Evolutionary conservation across 2,113 vertebrate genomes (phyloP), one percentile per base, ranked within the genome.

Genomic region (Argyrosomus japonicus): DNA sequence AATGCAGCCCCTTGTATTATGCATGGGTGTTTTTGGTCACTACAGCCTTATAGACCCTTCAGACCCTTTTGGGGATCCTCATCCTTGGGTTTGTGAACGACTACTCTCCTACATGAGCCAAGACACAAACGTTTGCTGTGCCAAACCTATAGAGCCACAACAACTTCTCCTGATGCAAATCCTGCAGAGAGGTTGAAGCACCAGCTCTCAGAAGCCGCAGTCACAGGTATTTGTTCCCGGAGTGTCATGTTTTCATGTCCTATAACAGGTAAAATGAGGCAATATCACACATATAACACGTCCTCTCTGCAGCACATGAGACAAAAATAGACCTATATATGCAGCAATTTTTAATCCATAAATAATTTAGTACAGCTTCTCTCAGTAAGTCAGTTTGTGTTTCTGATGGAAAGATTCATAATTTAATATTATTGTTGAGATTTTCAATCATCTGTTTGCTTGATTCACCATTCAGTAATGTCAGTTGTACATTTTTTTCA

Each of bases 291-390:
- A 14, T 25, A 57, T 40, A 40, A 40, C 21, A 8, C 43, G 13
- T 58, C 48, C 18, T 64, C 32, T 64, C 45, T n/a, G 64, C 23
- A 13, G 2, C 21, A 48, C 10, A 32, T 15, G 6, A 48, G 60
- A 27, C 56, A 32, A 48, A 77, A 76, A 61, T 65, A 79, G 51
- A 40, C 23, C 68, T 29, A 81, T 50, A 87, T 67, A 79, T 62
- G 56, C 54, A 68, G 23, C 50, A 67, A 56, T 56, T 60, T 79
- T 69, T 23, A 57, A 57, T 21, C 29, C 53, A 11, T 62, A 12
- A 15, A 78, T 75, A 15, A 70, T 79, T 69, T 10, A 64, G 23
- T 53, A 4, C 8, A 15, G 63, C 32, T 65, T 75, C 45, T 40
- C 68, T 72, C 43, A 23, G 12, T 7, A 18, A 60, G 68, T 57